Evolutionary conservation across 1,140 invertebrate species (phyloP).

Genomic region (Cherax destructor): DNA sequence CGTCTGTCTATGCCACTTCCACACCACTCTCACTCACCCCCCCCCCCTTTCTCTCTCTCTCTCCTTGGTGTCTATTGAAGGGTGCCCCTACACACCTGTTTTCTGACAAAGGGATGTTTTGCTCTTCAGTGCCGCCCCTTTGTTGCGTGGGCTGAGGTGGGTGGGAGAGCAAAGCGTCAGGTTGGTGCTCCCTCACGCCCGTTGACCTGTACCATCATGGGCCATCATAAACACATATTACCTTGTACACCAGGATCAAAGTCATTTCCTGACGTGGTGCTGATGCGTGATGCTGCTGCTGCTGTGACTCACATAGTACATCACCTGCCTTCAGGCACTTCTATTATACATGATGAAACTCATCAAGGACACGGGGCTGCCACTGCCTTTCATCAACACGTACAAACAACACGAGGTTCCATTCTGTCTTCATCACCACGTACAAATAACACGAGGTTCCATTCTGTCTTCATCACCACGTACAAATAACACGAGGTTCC

Average conservation of each 20-base stretch:
- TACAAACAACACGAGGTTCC: too few relatives aligned
- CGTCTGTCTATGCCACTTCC: neutral
- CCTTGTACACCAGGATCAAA: neutral
- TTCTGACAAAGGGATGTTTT: constrained; percentile 5
- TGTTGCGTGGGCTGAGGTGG: neutral
- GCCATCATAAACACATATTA: neutral
- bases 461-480: too few relatives aligned
- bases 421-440: too few relatives aligned
- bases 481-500: too few relatives aligned
- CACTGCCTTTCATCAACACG: too few relatives aligned
- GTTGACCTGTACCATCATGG: neutral
- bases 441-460: too few relatives aligned
- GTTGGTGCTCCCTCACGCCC: neutral
- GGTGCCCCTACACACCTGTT: neutral
- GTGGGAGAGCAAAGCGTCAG: neutral
- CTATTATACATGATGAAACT: neutral
- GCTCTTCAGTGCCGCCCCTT: neutral
- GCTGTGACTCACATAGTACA: constrained; percentile 1
- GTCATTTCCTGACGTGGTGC: constrained; percentile 9
- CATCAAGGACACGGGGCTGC: too few relatives aligned
- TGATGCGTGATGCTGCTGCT: neutral
- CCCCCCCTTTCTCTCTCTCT: too few relatives aligned
- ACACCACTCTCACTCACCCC: too few relatives aligned
- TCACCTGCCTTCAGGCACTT: neutral
- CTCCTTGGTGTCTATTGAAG: neutral